A percentile compares a stretch with the other conserved stretches of the same genome.
Evolutionary conservation across 1,140 invertebrate species (phyloP).

Genomic region (Ceratosolen solmsi): DNA sequence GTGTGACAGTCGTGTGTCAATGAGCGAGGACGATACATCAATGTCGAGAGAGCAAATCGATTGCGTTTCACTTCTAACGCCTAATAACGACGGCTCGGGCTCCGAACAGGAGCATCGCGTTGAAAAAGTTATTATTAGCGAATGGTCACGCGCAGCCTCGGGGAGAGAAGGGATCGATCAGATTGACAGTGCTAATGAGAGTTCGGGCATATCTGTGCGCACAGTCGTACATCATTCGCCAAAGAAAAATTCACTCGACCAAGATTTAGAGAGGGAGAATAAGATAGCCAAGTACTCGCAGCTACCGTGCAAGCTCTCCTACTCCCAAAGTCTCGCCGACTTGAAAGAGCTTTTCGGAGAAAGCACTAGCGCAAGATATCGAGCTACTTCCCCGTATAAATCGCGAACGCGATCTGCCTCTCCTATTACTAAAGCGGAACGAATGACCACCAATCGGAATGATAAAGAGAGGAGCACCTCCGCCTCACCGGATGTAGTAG

Average conservation of each 20-base stretch:
- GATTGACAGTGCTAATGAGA: constrained; percentile 77
- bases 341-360: constrained; percentile 87
- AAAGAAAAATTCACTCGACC: constrained; percentile 77
- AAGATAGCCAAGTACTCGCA: background rate
- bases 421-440: constrained; percentile 51
- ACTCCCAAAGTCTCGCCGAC: constrained; percentile 82
- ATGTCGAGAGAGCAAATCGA: constrained; percentile 67
- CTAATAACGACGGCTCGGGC: constrained; percentile 62
- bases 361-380: constrained; percentile 68
- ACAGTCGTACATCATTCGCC: constrained; percentile 76
- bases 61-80: constrained; percentile 73
- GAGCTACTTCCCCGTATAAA: constrained; percentile 48
- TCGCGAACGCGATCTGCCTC: constrained; percentile 61
- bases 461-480: constrained; percentile 63
- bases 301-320: constrained; percentile 60
- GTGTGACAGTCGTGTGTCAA: constrained; percentile 71
- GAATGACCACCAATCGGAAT: constrained; percentile 50
- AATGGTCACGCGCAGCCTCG: constrained; percentile 69
- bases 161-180: constrained; percentile 62
- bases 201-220: constrained; percentile 80
- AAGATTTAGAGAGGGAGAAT: constrained; percentile 77
- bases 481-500: constrained; percentile 61
- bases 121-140: constrained; percentile 68
- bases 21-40: constrained; percentile 63
- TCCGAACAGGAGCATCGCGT: constrained; percentile 65